phyloP scores from a whole-genome alignment of 2,888 invertebrate species.

The Copidosoma aretas region DNA sequence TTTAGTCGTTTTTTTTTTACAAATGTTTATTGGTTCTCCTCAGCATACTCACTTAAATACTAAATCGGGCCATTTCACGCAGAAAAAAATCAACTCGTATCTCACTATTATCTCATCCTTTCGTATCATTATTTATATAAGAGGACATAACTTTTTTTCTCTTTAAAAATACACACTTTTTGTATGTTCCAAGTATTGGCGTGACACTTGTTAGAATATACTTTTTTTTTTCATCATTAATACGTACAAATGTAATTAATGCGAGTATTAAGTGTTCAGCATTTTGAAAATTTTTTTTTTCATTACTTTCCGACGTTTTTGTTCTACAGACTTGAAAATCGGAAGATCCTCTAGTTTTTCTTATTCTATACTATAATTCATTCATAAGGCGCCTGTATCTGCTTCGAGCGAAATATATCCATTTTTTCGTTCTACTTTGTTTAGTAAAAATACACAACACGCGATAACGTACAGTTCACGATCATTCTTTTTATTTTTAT shows the following conservation, averaged over 20 bases:
- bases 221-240: slow-evolving; percentile 12
- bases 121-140: too few relatives aligned
- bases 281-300: slow-evolving; percentile 1
- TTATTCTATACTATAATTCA: slow-evolving; percentile 29
- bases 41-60: slow-evolving; percentile 24
- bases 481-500: slow-evolving; percentile 16
- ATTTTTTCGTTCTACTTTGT: slow-evolving; percentile 11
- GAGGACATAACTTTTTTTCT: slow-evolving; percentile 2
- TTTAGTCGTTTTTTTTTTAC: slow-evolving; percentile 28
- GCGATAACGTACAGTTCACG: too few relatives aligned
- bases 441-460: slow-evolving; percentile 34
- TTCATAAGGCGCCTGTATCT: slow-evolving; percentile 33
- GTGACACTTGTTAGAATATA: slow-evolving; percentile 17
- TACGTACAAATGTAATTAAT: slow-evolving; percentile 13
- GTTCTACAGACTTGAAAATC: slow-evolving; percentile 9
- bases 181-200: background rate
- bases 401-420: slow-evolving; percentile 25
- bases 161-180: slow-evolving; percentile 1
- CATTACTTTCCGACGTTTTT: slow-evolving; percentile 13
- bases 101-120: too few relatives aligned
- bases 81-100: too few relatives aligned
- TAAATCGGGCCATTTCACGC: slow-evolving; percentile 11
- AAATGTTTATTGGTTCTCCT: slow-evolving; percentile 31
- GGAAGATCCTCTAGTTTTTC: slow-evolving; percentile 18
- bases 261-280: background rate